Base-by-base conservation (phyloP, 2,113 vertebrate genomes). In the Heterotilapia buettikoferi region DNA sequence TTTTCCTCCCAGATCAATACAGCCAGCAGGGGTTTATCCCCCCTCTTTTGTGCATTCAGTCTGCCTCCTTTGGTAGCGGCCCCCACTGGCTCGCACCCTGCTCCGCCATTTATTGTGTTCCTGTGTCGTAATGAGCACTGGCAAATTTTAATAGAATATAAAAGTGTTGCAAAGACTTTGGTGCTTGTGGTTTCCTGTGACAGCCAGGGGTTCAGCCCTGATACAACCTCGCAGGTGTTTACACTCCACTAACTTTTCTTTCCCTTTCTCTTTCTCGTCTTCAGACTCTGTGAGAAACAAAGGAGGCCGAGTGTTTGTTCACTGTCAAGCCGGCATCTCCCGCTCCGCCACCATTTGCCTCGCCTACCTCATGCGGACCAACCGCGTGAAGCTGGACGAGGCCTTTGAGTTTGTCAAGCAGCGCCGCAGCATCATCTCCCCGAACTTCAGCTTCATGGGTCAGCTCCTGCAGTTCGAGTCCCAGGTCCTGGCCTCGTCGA, bases 361-460 rank as follows among this genome's bases (percentile, higher is more conserved):
- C 0, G 99, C 99, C 73, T 99, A 99, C 94, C 97, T 99, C 91
- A 99, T 99, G 98, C 97, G 98, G 93, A 98, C 99, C 95, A 99
- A 99, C 93, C 97, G 98, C 1, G 98, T 99, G 88, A 98, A 98
- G 93, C 96, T 99, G 90, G 99, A 99, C 2, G 99, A 99, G 96
- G 99, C 99, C 82, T 99, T 99, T 61, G 99, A 99, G 93, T 99
- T 99, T 29, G 98, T 99, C 92, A 99, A 99, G 94, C 98, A 99
- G 96, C 97, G 98, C 2, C 97, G 99, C 81, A 99, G 99, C 94
- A 98, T 99, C 94, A 99, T 99, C 95, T 99, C 98, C 5, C 99
- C 99, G 0, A 99, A 99, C 94, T 99, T 99, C 96, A 99, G 98
- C 96, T 99, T 99, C 97, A 99, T 99, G 99, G 99, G 99, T 36